Evolutionary conservation across 2,888 invertebrate species (phyloP).

Genomic region (Apotomis turbidana): DNA sequence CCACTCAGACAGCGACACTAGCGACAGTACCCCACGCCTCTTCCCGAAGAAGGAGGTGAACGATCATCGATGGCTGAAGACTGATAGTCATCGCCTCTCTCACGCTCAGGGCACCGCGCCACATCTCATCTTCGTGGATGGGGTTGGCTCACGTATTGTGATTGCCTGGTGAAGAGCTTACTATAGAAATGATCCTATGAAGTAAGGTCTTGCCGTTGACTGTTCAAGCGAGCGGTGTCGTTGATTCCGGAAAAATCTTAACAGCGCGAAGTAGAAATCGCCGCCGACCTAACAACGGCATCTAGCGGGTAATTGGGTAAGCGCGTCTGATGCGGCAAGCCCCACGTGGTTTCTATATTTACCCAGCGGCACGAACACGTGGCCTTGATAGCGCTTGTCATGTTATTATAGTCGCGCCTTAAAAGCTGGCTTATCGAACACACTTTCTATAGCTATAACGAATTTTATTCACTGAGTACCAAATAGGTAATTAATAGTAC

Average conservation of each 20-base stretch:
- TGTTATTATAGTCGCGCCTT: too few relatives aligned
- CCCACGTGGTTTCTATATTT: slow-evolving; percentile 21
- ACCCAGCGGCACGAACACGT: neutral
- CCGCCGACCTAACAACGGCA: slow-evolving; percentile 17
- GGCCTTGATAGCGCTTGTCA: neutral
- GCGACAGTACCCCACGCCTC: slow-evolving; percentile 40
- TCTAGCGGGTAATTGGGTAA: slow-evolving; percentile 17
- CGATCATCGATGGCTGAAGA: slow-evolving; percentile 40
- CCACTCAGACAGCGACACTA: slow-evolving; percentile 42
- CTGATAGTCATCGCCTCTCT: slow-evolving; percentile 27
- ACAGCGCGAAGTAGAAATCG: slow-evolving; percentile 33
- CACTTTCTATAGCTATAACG: too few relatives aligned
- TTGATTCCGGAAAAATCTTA: slow-evolving; percentile 34
- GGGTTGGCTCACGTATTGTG: slow-evolving; percentile 39
- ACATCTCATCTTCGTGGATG: slow-evolving; percentile 73
- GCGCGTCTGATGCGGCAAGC: neutral
- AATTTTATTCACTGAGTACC: too few relatives aligned
- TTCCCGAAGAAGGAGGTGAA: slow-evolving; percentile 30
- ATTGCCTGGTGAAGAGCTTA: slow-evolving; percentile 41
- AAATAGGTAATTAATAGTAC: too few relatives aligned
- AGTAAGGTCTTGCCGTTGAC: slow-evolving; percentile 31
- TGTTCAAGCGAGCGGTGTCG: neutral
- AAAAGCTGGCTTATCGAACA: too few relatives aligned
- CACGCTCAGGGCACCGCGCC: slow-evolving; percentile 88
- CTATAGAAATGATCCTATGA: slow-evolving; percentile 43